Evolutionary conservation across 2,888 invertebrate species (phyloP), one percentile per base, ranked within the genome.

Genomic region (Macaria notata): DNA sequence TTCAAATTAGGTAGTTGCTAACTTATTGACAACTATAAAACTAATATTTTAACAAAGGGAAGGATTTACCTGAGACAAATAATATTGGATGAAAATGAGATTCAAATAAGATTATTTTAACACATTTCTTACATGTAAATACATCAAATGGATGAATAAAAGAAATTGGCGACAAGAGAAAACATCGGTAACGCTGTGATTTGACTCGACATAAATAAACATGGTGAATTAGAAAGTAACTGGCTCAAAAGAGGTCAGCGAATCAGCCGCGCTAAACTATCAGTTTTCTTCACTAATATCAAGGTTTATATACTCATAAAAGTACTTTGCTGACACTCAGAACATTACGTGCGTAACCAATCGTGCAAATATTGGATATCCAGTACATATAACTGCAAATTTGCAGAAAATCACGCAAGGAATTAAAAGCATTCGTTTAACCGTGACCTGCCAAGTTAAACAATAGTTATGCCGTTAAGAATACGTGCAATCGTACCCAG

Each of bases 401-500:
- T 19, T 19, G 19, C 19, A 46, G 3, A n/a, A 8, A 49, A 54
- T 48, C 59, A 54, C 51, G 54, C 46, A 46, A 59, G 39, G 44
- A 29, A 7, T 19, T 4, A 29, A 19, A 19, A 19, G 30, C 29
- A 38, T 29, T n/a, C 3, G 9, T 1, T 9, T 41, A 49, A 30
- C 54, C 57, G 54, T 56, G 63, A 65, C 64, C 63, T 36, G 49
- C 38, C 54, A 54, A 56, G 31, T 31, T 49, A 56, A 47, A 54
- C n/a, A 36, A 36, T 48, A 6, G 33, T 41, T 48, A 38, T 47
- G 61, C 47, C 65, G 62, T 48, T 44, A 42, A 33, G 57, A 58
- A 60, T 63, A 66, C 54, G 67, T 69, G 50, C 54, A 69, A 48
- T 63, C 66, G 68, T 58, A 67, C 67, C 68, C 62, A 73, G 53